These are phyloP conservation scores for Rhipidura dahli DNA, from an alignment of 2,113 vertebrate genomes.

Conservation along the genomic window DNA sequence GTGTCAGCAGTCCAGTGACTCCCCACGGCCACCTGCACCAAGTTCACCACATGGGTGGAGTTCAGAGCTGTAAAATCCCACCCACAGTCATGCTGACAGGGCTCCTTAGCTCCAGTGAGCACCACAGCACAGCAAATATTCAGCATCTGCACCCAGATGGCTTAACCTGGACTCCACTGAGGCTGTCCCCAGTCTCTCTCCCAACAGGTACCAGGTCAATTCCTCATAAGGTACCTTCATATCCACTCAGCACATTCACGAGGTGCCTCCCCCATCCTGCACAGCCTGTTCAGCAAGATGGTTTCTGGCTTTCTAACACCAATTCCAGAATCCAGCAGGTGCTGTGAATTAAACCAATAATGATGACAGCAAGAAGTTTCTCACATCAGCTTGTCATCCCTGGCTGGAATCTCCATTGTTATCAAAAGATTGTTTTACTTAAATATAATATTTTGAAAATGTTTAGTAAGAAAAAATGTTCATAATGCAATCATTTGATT, in stretches of 20 bases:
- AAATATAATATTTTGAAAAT: neutral
- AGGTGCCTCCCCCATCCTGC: neutral
- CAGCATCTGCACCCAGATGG: neutral
- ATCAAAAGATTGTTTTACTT: neutral
- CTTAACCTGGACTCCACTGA: neutral
- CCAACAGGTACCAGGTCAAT: neutral
- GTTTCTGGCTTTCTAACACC: neutral
- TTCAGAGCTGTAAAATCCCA: neutral
- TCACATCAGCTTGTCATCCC: neutral
- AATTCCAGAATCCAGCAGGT: neutral
- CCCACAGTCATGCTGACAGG: neutral
- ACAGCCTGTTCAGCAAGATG: neutral
- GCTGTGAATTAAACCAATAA: neutral
- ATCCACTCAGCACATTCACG: neutral
- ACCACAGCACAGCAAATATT: neutral
- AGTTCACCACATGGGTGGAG: fast-evolving
- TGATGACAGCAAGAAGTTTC: neutral
- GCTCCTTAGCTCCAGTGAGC: neutral
- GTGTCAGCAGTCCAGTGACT: neutral
- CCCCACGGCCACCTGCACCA: neutral
- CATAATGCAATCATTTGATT: neutral
- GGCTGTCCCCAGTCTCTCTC: neutral
- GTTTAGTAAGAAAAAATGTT: neutral
- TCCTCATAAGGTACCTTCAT: neutral
- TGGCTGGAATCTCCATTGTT: neutral